Evolutionary conservation across 1,140 invertebrate species (phyloP), one percentile per base, ranked within the genome.

Genomic region (Dysdera silvatica): DNA sequence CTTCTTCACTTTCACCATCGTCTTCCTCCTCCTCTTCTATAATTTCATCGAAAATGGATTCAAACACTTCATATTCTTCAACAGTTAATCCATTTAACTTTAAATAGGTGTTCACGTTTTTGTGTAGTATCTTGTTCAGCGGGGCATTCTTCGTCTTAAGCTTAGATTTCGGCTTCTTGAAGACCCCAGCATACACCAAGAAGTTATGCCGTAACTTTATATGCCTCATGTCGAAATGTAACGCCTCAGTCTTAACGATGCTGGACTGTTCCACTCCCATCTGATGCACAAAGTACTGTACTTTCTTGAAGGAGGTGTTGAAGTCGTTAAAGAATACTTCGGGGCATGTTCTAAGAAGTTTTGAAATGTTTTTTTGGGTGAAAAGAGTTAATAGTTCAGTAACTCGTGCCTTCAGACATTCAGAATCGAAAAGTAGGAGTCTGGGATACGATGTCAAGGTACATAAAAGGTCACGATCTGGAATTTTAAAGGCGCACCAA

Each of bases 191-290:
- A 26, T 32, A 31, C 3, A 16, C 33, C 40, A 61, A 14, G 20
- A 61, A 54, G 26, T 12, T 4, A 23, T 61, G 59, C 18, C 59
- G 43, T 23, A 35, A 45, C 28, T 54, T 53, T 7, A 61, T 54
- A 16, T 45, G 31, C 18, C 54, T 18, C 7, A 61, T 45, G 37
- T 54, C 51, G 47, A 47, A 61, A 8, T 61, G 59, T n/a, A 61
- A 45, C 31, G 59, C 59, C 24, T 37, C 33, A 12, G 37, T 8
- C 28, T 61, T 61, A 6, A 61, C 59, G 28, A 61, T 61, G 20
- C 59, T 61, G 10, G 45, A 35, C 37, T 61, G 59, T 29, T 61
- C 59, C 32, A 54, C 59, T 28, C 49, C 23, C 59, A 61, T 61
- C 4, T 8, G n/a, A 35, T 47, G 28, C 12, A 61, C 59, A n/a